Evolutionary conservation across 1,140 invertebrate genomes (phyloP), one percentile per base, ranked within the genome.

Genomic region (Berghia stephanieae): DNA sequence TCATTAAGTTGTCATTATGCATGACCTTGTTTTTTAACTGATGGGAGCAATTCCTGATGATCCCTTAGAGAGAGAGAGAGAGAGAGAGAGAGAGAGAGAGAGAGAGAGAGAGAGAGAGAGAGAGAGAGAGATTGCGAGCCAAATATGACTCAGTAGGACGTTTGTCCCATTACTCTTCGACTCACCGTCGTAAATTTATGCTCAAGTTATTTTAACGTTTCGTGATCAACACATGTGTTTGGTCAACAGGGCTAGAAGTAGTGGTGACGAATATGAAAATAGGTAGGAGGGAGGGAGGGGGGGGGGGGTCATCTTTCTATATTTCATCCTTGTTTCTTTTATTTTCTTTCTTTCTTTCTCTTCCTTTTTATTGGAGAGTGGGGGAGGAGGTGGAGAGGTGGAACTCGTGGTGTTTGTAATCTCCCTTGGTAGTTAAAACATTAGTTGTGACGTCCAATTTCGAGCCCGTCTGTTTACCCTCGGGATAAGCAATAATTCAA

Each of bases 31-130:
- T n/a, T n/a, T n/a, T n/a, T n/a, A n/a, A n/a, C n/a, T n/a, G n/a
- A n/a, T n/a, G n/a, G n/a, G n/a, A n/a, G n/a, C n/a, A n/a, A n/a
- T n/a, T n/a, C n/a, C n/a, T n/a, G n/a, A n/a, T n/a, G n/a, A n/a
- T n/a, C n/a, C n/a, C n/a, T n/a, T n/a, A 36, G 31, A 68, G 31
- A 68, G 10, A 68, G 31, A 10, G 57, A 60, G 31, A 68, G 5
- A 68, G 31, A 36, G 6, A 68, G 27, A 68, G 21, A 68, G 36
- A 68, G 66, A 68, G 66, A 38, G 66, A 68, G 66, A 36, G 36
- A 68, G 8, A 68, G 21, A 68, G 66, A 31, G 66, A 68, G 36
- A 68, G 21, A 68, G 10, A 36, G 36, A 68, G 8, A 68, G 27
- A 68, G 10, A 68, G 66, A 68, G 66, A 68, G 66, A 68, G 66